Conservation (phyloP, 2,888 invertebrate genomes). For the Cheilosia variabilis region DNA sequence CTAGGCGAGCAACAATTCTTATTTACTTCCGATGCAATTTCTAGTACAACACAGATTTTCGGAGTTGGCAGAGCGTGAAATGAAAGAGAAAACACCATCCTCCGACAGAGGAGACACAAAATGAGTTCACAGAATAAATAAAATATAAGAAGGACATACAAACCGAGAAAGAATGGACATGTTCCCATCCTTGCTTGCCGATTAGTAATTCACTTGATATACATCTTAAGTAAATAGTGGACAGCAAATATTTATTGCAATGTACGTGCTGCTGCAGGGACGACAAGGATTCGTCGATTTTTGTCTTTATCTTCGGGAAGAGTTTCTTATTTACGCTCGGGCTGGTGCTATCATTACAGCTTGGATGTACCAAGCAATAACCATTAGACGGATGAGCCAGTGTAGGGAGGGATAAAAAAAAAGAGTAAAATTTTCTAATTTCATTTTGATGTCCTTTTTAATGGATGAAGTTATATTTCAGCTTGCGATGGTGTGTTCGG, state of each 20-base stretch:
- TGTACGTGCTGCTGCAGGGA: slow-evolving; percentile 40
- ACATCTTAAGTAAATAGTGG: slow-evolving; percentile 22
- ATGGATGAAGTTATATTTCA: slow-evolving; percentile 39
- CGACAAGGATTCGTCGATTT: slow-evolving; percentile 27
- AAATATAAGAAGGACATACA: slow-evolving; percentile 25
- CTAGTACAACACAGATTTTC: neutral
- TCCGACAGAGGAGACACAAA: neutral
- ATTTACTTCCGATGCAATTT: slow-evolving; percentile 14
- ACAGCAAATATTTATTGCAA: slow-evolving; percentile 41
- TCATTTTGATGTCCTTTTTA: slow-evolving; percentile 49
- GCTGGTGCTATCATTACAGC: slow-evolving; percentile 9
- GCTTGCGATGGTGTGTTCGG: slow-evolving; percentile 1
- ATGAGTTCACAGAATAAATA: slow-evolving; percentile 25
- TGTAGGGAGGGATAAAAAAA: neutral
- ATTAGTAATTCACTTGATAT: slow-evolving; percentile 41
- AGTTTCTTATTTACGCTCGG: slow-evolving; percentile 3
- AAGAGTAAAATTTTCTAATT: slow-evolving; percentile 35
- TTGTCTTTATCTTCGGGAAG: slow-evolving; percentile 9
- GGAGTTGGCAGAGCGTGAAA: neutral
- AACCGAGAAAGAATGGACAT: neutral
- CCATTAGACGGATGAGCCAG: neutral
- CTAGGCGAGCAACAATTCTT: neutral
- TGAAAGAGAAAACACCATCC: neutral
- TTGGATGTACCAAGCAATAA: slow-evolving; percentile 4
- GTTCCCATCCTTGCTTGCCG: neutral